Base-by-base conservation (phyloP, 2,888 invertebrate genomes). In the Plemyria rubiginata region DNA sequence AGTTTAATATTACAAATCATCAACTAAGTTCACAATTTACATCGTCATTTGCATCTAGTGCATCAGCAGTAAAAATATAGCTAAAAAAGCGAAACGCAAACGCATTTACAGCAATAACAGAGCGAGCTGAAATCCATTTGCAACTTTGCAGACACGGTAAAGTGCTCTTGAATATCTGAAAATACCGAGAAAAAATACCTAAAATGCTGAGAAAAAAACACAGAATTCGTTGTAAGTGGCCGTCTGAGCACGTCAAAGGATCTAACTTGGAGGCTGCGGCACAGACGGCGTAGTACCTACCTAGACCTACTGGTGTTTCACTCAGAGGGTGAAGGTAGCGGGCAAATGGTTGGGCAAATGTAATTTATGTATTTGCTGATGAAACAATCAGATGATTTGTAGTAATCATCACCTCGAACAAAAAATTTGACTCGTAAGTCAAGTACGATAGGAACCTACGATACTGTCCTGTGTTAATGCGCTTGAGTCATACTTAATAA, bases 161-260 rank as follows among this genome's bases (percentile, higher is more conserved):
- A 71, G 68, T 66, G 65, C 72, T 68, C 65, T 71, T 67, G 72
- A 73, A 78, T 72, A 72, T 70, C 70, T 68, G 64, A 70, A 70
- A 70, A 72, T 69, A 62, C 52, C 52, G 70, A 72, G 73, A 70
- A 71, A 75, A 78, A 71, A 75, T 76, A 77, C 68, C 69, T 79
- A 81, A 85, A 67, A 81, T 78, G 79, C 75, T 71, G 71, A 66
- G 74, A 75, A 80, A 77, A 77, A 84, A 85, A 81, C 78, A 82
- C 73, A 77, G 81, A 85, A 80, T 83, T 77, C 80, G 77, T 74
- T 79, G 82, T 84, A 86, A 89, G 88, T 87, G 86, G 84, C 79
- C 78, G 86, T 82, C 86, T 86, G 85, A 82, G 85, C 77, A 74
- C 84, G 78, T 85, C 88, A 88, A 88, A 88, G 87, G 85, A 72